Conservation (phyloP, 2,113 vertebrate genomes). For the Osmerus eperlanus region DNA sequence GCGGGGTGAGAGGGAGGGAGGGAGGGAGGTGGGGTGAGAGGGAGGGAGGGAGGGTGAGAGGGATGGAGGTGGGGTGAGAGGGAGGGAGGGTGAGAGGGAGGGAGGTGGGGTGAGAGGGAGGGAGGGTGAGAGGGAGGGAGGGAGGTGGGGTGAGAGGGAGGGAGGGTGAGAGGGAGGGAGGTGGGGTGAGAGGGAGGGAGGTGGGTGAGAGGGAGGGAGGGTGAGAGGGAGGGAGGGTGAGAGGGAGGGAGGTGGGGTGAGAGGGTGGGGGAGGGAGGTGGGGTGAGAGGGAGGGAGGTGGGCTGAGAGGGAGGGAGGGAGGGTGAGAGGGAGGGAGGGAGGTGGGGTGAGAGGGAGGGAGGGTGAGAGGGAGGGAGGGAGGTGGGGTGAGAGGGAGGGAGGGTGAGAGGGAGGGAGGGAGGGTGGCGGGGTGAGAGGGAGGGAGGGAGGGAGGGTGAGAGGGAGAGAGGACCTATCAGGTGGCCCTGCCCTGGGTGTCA, state of each 20-base stretch:
- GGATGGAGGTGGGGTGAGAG: too few relatives aligned
- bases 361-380: too few relatives aligned
- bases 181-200: too few relatives aligned
- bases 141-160: not conserved
- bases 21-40: not conserved
- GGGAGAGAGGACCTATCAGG: conserved; percentile 49
- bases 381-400: not conserved
- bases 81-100: too few relatives aligned
- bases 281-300: not conserved
- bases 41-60: not conserved
- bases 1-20: not conserved
- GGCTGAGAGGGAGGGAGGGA: too few relatives aligned
- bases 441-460: too few relatives aligned
- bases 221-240: not conserved
- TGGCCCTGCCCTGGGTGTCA: conserved; percentile 55
- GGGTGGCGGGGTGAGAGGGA: not conserved
- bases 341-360: not conserved
- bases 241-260: not conserved
- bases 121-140: not conserved
- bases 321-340: not conserved
- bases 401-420: not conserved
- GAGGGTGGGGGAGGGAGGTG: not conserved
- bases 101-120: not conserved
- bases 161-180: not conserved
- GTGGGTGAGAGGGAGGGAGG: too few relatives aligned